phyloP scores from a whole-genome alignment of 2,888 invertebrate genomes.

The Aleiodes testaceus region DNA sequence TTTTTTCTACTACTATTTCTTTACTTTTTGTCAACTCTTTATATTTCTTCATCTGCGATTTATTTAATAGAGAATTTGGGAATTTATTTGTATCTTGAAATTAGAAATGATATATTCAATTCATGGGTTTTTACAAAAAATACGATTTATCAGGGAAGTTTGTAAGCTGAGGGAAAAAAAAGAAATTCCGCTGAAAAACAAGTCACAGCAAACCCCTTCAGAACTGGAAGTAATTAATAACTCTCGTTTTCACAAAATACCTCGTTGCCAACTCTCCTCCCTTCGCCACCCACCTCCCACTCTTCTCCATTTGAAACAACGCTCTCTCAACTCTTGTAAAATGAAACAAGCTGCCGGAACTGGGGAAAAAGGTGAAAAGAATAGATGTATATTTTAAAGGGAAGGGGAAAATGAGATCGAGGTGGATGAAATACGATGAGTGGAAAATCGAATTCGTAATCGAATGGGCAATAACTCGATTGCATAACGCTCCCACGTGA shows the following conservation, averaged over 20 bases:
- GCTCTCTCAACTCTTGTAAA: no score
- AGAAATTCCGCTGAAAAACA: neutral
- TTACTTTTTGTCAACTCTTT: neutral
- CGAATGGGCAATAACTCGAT: slow-evolving; percentile 27
- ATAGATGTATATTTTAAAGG: neutral
- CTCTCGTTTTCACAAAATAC: neutral
- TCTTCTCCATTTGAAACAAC: no score
- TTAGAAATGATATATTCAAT: neutral
- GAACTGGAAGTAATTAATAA: neutral
- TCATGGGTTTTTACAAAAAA: neutral
- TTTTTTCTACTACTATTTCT: no score
- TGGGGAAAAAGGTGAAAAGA: neutral
- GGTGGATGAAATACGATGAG: neutral
- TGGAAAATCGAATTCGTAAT: neutral
- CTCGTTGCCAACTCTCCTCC: no score
- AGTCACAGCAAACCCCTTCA: neutral
- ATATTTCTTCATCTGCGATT: no score
- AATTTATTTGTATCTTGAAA: no score
- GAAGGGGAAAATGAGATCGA: neutral
- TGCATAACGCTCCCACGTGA: slow-evolving; percentile 25
- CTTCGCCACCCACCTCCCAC: no score
- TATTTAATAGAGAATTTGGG: no score
- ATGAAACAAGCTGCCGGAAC: neutral
- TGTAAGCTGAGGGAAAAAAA: neutral
- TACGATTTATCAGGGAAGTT: neutral